Evolutionary conservation across 2,888 invertebrate species (phyloP).

Genomic region (Sialis lutaria): DNA sequence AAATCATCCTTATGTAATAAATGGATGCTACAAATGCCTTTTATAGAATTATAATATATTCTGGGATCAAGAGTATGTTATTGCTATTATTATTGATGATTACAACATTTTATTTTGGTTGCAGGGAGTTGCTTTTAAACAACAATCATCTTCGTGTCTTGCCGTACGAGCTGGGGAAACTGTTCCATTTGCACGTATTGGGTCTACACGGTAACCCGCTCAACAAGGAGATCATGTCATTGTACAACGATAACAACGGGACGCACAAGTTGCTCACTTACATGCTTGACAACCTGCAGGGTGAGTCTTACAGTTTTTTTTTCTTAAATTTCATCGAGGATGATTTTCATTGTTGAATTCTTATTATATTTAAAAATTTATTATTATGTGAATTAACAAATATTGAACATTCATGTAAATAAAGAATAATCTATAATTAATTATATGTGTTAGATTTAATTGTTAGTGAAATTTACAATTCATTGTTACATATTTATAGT

Average conservation of each 20-base stretch:
- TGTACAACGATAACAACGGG: conserved; percentile 88
- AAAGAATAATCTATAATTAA: background rate
- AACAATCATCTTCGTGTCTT: conserved; percentile 86
- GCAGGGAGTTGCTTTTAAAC: conserved; percentile 82
- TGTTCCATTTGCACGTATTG: conserved; percentile 88
- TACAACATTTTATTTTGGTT: conserved; percentile 16
- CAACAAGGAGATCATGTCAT: conserved; percentile 75
- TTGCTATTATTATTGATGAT: no score
- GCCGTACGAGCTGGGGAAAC: conserved; percentile 93
- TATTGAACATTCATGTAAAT: background rate
- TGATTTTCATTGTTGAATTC: background rate
- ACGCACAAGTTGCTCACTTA: conserved; percentile 86
- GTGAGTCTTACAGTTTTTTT: conserved; percentile 38
- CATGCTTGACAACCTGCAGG: conserved; percentile 91
- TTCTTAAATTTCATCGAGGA: background rate
- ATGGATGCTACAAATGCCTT: no score
- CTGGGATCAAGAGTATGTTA: no score
- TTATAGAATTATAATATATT: no score
- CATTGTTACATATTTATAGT: background rate
- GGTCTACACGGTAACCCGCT: conserved; percentile 90
- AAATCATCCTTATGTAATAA: no score
- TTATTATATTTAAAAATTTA: background rate
- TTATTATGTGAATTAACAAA: background rate
- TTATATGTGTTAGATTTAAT: background rate
- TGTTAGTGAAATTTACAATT: background rate